Conservation (phyloP, 2,797 vertebrate species). For the Oryzias dopingdopingensis region DNA sequence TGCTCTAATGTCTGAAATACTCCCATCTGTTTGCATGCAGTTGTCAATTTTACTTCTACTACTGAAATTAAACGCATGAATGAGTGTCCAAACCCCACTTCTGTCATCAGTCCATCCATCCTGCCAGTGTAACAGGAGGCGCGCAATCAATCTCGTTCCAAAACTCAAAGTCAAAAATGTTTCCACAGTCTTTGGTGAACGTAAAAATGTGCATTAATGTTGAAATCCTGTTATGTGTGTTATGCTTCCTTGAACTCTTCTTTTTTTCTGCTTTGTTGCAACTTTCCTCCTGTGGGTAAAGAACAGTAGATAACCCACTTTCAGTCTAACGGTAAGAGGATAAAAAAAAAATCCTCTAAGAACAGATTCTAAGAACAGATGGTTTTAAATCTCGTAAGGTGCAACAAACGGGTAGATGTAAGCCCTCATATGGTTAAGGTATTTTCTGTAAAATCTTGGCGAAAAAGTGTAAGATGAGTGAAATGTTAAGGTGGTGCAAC, state of each 20-base stretch:
- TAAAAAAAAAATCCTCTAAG: background rate
- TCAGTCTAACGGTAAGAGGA: background rate
- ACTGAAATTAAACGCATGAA: constrained; percentile 59
- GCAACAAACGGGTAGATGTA: background rate
- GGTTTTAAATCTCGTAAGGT: background rate
- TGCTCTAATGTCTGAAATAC: constrained; percentile 66
- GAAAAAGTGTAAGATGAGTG: constrained; percentile 2
- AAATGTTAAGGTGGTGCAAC: constrained; percentile 13
- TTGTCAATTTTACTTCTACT: constrained; percentile 66
- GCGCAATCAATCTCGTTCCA: constrained; percentile 14
- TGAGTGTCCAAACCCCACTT: constrained; percentile 39
- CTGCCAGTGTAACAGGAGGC: constrained; percentile 20
- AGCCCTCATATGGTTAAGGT: background rate
- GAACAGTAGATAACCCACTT: background rate
- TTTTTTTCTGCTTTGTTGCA: background rate
- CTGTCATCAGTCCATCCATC: constrained; percentile 40
- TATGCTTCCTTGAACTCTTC: background rate
- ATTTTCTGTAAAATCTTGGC: background rate
- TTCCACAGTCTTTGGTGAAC: constrained; percentile 10
- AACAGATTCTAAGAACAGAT: constrained; percentile 1
- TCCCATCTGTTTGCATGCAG: constrained; percentile 68
- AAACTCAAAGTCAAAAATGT: constrained; percentile 27
- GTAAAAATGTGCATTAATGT: background rate
- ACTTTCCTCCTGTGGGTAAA: background rate
- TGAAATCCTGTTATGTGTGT: background rate